These are phyloP conservation scores for Odontamblyopus lacepedii DNA, from an alignment of 2,797 vertebrate genomes.

Conservation along the genomic window DNA sequence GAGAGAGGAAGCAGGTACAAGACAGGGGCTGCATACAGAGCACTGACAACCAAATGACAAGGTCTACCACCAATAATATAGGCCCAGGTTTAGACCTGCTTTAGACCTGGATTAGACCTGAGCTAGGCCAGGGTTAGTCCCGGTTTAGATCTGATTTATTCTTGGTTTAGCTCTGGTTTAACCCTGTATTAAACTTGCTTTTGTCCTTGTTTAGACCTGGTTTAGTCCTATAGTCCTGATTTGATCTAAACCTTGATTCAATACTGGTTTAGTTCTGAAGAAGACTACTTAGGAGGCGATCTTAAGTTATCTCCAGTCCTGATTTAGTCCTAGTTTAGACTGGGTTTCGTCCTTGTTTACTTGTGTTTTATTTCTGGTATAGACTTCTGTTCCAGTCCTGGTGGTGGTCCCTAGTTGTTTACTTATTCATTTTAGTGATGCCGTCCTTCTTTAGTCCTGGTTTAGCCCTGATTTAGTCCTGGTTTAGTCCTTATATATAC, in stretches of 20 bases:
- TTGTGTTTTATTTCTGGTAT: neutral
- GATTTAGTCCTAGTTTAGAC: neutral
- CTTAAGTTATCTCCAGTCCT: neutral
- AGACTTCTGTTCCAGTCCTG: neutral
- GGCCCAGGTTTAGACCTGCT: neutral
- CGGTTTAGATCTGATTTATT: neutral
- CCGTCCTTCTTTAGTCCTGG: too few species aligned
- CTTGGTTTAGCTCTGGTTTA: neutral
- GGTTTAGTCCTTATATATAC: neutral
- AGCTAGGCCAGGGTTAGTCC: neutral
- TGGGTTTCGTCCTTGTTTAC: neutral
- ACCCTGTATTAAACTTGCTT: neutral
- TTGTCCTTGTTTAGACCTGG: neutral
- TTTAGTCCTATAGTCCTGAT: neutral
- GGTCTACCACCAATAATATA: neutral
- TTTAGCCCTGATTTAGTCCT: neutral
- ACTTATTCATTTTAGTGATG: too few species aligned
- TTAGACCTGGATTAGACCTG: neutral
- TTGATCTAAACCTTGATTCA: neutral
- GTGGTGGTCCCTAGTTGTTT: too few species aligned
- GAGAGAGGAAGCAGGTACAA: slow-evolving; percentile 52
- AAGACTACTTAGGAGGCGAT: too few species aligned
- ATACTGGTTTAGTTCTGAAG: neutral
- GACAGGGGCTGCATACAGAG: slow-evolving; percentile 50
- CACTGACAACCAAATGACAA: slow-evolving; percentile 1